These are phyloP conservation scores for Eilema griseolum DNA, from an alignment of 2,888 invertebrate species.

Conservation along the genomic window DNA sequence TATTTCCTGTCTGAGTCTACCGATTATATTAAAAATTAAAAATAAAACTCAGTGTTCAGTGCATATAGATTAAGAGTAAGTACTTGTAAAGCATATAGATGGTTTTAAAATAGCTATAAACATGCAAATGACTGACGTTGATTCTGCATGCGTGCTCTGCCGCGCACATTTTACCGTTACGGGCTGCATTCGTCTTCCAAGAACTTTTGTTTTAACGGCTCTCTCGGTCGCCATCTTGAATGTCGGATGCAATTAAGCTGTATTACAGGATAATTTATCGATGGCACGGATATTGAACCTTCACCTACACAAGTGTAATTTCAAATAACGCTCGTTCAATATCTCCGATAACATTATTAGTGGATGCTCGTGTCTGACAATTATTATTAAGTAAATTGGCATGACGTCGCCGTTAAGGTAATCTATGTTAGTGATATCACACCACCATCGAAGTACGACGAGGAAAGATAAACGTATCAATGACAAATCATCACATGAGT, in stretches of 20 bases:
- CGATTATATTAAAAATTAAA: slow-evolving; percentile 21
- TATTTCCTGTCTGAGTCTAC: slow-evolving; percentile 25
- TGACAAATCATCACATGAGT: slow-evolving; percentile 12
- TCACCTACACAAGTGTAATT: slow-evolving; percentile 30
- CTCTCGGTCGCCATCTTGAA: slow-evolving; percentile 51
- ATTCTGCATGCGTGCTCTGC: slow-evolving; percentile 61
- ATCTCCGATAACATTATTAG: not conserved
- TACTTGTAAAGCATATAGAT: slow-evolving; percentile 46
- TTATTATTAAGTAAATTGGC: not conserved
- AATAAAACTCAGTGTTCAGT: slow-evolving; percentile 26
- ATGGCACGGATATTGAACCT: slow-evolving; percentile 36
- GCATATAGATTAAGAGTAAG: slow-evolving; percentile 6
- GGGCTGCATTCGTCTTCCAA: slow-evolving; percentile 66
- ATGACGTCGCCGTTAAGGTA: not conserved
- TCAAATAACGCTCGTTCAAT: not conserved
- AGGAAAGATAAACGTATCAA: slow-evolving; percentile 29
- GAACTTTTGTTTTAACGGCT: slow-evolving; percentile 67
- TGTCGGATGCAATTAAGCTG: slow-evolving; percentile 58
- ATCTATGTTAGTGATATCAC: not conserved
- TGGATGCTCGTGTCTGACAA: not conserved
- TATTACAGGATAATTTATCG: slow-evolving; percentile 55
- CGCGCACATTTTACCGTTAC: slow-evolving; percentile 63
- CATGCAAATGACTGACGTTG: slow-evolving; percentile 57
- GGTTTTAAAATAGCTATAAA: slow-evolving; percentile 52
- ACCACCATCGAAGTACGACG: not conserved